Percentiles rank a stretch among this genome's conserved stretches.
Conservation (phyloP, 1,140 invertebrate genomes). For the Cryptotermes secundus region DNA sequence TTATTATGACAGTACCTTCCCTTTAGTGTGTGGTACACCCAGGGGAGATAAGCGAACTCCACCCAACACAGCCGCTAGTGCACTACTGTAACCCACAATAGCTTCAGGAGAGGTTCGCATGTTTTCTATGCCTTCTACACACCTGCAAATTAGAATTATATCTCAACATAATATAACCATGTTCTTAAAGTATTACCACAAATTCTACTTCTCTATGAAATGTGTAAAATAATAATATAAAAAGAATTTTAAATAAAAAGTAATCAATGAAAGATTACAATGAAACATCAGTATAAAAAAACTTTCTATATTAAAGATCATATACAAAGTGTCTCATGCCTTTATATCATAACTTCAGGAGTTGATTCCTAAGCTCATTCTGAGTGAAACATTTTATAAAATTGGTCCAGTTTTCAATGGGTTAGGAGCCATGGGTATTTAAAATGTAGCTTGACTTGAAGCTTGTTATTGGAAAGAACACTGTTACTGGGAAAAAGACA, state of each 20-base stretch:
- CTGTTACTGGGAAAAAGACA: no score
- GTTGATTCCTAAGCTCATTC: no score
- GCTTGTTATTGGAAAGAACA: no score
- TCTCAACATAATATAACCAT: slow-evolving; percentile 24
- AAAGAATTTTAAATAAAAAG: background rate
- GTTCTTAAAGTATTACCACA: background rate
- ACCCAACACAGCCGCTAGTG: slow-evolving; percentile 89
- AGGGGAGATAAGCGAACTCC: slow-evolving; percentile 87
- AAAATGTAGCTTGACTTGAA: no score
- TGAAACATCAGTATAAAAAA: no score
- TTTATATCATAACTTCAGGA: no score
- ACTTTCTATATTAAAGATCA: no score
- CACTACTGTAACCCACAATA: slow-evolving; percentile 90
- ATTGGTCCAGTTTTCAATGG: no score
- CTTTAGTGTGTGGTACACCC: slow-evolving; percentile 94
- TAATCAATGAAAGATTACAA: no score
- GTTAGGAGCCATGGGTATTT: no score
- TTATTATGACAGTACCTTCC: slow-evolving; percentile 67
- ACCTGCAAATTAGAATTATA: slow-evolving; percentile 46
- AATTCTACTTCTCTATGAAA: background rate
- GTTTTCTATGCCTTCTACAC: slow-evolving; percentile 82
- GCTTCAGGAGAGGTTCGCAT: slow-evolving; percentile 90
- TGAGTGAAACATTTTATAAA: no score
- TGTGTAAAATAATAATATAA: background rate
- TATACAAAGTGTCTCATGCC: no score